Conservation (phyloP, 2,113 vertebrate genomes). For the Pipa parva region DNA sequence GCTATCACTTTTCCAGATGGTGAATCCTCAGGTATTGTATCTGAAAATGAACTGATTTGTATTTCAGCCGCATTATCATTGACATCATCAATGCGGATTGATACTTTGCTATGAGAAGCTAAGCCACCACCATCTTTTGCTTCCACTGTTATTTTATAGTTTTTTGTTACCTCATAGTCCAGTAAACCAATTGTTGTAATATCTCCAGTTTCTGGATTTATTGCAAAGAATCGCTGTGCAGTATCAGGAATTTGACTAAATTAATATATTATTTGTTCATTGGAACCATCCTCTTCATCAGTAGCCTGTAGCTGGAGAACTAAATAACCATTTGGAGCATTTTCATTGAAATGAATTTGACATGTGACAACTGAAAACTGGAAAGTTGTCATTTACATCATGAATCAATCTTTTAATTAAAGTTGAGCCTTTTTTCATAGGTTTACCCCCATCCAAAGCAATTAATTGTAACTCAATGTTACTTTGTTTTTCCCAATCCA, state of each 20-base stretch:
- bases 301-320: constrained; percentile 52
- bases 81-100: constrained; percentile 56
- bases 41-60: constrained; percentile 49
- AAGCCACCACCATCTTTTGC: constrained; percentile 61
- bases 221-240: constrained; percentile 48
- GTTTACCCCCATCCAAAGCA: constrained; percentile 55
- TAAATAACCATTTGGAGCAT: constrained; percentile 45
- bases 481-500: constrained; percentile 56
- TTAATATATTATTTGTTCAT: constrained; percentile 53
- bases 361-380: constrained; percentile 55
- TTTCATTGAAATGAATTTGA: constrained; percentile 49
- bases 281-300: constrained; percentile 58
- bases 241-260: constrained; percentile 51
- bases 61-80: constrained; percentile 64
- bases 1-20: constrained; percentile 46
- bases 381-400: constrained; percentile 55
- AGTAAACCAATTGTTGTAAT: constrained; percentile 51
- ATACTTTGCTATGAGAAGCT: constrained; percentile 56
- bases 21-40: constrained; percentile 44
- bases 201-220: constrained; percentile 54
- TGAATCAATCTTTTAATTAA: constrained; percentile 51
- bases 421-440: constrained; percentile 52
- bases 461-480: constrained; percentile 49
- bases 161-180: constrained; percentile 58
- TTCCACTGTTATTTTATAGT: constrained; percentile 58